phyloP scores from a whole-genome alignment of 2,797 vertebrate genomes.

The Sebastes taczanowskii region DNA sequence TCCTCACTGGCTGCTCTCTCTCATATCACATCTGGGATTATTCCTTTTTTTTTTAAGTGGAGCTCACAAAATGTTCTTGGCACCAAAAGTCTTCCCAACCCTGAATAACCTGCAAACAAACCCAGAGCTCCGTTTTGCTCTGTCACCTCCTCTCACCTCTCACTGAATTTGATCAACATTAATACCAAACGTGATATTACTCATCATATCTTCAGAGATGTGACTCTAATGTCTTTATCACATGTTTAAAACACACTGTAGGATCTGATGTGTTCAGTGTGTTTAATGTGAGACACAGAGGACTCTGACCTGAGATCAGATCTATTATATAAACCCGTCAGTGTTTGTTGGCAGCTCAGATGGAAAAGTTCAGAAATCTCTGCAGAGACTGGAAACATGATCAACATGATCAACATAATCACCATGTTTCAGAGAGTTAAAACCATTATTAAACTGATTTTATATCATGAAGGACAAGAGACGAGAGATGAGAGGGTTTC shows the following conservation, averaged over 20 bases:
- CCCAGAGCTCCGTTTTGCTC: too few species aligned
- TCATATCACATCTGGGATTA: neutral
- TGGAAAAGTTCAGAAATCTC: neutral
- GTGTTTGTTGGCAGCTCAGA: neutral
- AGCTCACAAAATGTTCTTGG: conserved; percentile 5
- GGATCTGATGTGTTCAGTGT: too few species aligned
- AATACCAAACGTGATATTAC: neutral
- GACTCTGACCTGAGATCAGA: neutral
- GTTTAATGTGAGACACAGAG: neutral
- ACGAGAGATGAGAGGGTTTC: neutral
- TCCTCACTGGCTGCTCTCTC: conserved; percentile 9
- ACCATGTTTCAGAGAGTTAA: too few species aligned
- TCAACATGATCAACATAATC: too few species aligned
- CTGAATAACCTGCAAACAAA: neutral
- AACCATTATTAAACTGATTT: neutral
- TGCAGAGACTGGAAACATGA: too few species aligned
- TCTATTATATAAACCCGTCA: neutral
- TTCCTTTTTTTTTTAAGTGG: neutral
- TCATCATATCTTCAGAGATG: neutral
- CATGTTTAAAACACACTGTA: too few species aligned
- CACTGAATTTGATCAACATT: too few species aligned
- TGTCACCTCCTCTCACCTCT: too few species aligned
- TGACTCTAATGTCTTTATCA: neutral
- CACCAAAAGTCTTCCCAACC: neutral
- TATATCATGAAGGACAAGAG: neutral